phyloP scores from a whole-genome alignment of 2,797 vertebrate species.

The Coilia nasus region DNA sequence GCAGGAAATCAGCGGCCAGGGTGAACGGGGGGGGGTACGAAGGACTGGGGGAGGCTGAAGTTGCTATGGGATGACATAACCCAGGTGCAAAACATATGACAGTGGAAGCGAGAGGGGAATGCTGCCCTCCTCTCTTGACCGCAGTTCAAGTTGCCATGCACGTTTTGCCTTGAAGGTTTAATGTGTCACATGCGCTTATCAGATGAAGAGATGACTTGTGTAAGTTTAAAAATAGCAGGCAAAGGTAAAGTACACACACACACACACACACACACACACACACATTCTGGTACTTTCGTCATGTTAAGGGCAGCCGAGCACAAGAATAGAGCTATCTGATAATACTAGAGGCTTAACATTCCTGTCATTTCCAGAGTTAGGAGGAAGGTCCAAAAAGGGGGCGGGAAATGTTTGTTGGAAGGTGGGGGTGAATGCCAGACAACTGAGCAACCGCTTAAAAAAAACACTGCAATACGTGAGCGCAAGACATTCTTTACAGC shows the following conservation, averaged over 20 bases:
- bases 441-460: conserved; percentile 12
- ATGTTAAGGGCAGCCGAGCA: background rate
- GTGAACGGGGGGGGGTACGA: conserved; percentile 16
- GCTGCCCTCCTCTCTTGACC: background rate
- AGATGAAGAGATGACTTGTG: background rate
- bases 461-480: background rate
- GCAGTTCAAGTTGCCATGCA: background rate
- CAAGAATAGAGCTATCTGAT: conserved; percentile 32
- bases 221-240: conserved; percentile 9
- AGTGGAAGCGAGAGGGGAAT: background rate
- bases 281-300: background rate
- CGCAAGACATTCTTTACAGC: conserved; percentile 12
- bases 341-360: conserved; percentile 48
- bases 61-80: background rate
- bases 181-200: background rate
- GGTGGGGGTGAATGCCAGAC: conserved; percentile 32
- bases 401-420: conserved; percentile 18
- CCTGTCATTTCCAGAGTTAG: conserved; percentile 35
- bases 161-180: background rate
- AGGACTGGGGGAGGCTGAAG: background rate
- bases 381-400: conserved; percentile 28
- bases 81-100: conserved; percentile 43
- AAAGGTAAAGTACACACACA: background rate
- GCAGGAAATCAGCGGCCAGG: conserved; percentile 4
- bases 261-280: no score